Percentiles rank a stretch among this genome's conserved stretches.
Evolutionary conservation across 2,797 vertebrate genomes (phyloP).

Genomic region (Diceros bicornis): DNA sequence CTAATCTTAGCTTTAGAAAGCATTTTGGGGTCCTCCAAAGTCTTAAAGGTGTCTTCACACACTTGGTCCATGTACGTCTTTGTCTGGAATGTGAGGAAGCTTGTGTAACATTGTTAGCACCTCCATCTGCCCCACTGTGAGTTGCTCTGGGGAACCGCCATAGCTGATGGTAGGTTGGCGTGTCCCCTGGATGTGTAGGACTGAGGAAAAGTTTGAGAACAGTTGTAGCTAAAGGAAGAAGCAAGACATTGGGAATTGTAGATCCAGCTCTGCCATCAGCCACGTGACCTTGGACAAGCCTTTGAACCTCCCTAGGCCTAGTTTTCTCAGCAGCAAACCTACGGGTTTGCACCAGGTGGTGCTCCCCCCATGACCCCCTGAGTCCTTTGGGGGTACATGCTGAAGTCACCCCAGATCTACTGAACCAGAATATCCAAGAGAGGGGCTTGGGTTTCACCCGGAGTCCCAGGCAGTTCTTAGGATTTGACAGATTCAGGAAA

Average conservation of each 20-base stretch:
- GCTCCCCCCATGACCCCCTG: not conserved
- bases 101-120: fast-evolving
- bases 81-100: not conserved
- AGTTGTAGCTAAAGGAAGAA: not conserved
- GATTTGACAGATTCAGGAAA: not conserved
- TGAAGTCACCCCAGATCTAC: not conserved
- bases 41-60: not conserved
- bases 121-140: fast-evolving
- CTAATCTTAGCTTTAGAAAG: not conserved
- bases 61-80: fast-evolving
- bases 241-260: fast-evolving
- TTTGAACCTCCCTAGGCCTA: not conserved
- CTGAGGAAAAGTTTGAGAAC: not conserved
- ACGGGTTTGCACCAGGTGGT: not conserved
- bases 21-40: no score
- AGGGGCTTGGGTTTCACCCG: not conserved
- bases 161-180: no score
- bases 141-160: not conserved
- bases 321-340: not conserved
- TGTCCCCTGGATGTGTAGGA: fast-evolving
- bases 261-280: not conserved
- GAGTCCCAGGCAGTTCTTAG: not conserved
- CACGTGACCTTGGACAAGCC: not conserved
- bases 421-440: not conserved
- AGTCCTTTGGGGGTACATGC: not conserved